Percentiles rank a stretch among this genome's conserved stretches.
Evolutionary conservation across 2,797 vertebrate species (phyloP).

Genomic region (Amniataba percoides): DNA sequence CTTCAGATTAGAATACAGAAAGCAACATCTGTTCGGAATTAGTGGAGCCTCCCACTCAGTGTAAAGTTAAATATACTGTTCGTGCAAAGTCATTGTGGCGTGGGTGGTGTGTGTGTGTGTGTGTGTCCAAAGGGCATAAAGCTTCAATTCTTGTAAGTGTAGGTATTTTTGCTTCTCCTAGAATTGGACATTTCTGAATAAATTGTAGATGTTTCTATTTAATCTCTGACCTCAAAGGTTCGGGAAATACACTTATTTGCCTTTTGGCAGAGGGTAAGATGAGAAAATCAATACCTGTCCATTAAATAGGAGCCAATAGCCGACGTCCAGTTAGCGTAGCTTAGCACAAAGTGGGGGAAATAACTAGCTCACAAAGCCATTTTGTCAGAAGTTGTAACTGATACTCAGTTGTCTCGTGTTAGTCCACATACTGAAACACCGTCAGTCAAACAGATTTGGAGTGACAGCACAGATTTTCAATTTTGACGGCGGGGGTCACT

Average conservation of each 20-base stretch:
- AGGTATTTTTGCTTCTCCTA: neutral
- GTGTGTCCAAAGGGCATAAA: neutral
- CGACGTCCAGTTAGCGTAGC: neutral
- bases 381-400: neutral
- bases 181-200: neutral
- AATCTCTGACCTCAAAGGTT: neutral
- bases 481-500: neutral
- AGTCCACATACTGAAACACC: neutral
- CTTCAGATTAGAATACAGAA: conserved; percentile 34
- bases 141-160: neutral
- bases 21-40: conserved; percentile 56
- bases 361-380: neutral
- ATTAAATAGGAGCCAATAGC: neutral
- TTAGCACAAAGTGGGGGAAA: neutral
- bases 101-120: conserved; percentile 12
- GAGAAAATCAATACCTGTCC: neutral
- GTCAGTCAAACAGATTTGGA: neutral
- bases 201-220: neutral
- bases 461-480: neutral
- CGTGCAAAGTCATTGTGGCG: neutral
- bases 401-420: neutral
- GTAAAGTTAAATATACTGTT: conserved; percentile 17
- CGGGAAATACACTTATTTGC: neutral
- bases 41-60: conserved; percentile 22
- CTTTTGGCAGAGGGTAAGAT: neutral